phyloP scores from a whole-genome alignment of 2,888 invertebrate genomes.

The Phengaris arion region DNA sequence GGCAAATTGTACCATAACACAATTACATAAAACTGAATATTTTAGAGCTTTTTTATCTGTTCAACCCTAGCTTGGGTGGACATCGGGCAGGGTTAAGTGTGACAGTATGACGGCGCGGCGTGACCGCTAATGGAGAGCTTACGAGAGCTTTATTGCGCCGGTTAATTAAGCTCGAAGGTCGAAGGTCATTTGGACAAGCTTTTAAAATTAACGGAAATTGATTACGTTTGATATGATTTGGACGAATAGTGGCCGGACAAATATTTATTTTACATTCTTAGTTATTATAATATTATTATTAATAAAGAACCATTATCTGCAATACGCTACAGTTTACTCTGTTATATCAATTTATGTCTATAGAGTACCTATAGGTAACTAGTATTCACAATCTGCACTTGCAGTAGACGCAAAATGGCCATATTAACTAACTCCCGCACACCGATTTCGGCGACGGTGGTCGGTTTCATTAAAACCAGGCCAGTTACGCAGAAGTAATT shows the following conservation, averaged over 20 bases:
- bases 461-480: no score
- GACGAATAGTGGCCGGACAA: no score
- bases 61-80: conserved; percentile 37
- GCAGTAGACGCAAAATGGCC: not conserved
- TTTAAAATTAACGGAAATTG: not conserved
- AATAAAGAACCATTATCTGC: no score
- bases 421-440: not conserved
- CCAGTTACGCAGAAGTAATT: no score
- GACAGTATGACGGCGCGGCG: conserved; percentile 7
- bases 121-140: conserved; percentile 49
- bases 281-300: no score
- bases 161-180: conserved; percentile 60
- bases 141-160: conserved; percentile 45
- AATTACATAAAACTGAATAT: not conserved
- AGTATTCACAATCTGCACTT: no score
- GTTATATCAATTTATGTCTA: no score
- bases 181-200: conserved; percentile 40
- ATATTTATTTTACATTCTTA: no score
- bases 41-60: not conserved
- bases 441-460: no score
- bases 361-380: no score
- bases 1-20: no score
- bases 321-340: no score
- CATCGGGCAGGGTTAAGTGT: conserved; percentile 46
- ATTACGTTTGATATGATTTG: not conserved